phyloP scores from a whole-genome alignment of 92 coral and sea anemone genomes.

The Epizoanthus stellaris region DNA sequence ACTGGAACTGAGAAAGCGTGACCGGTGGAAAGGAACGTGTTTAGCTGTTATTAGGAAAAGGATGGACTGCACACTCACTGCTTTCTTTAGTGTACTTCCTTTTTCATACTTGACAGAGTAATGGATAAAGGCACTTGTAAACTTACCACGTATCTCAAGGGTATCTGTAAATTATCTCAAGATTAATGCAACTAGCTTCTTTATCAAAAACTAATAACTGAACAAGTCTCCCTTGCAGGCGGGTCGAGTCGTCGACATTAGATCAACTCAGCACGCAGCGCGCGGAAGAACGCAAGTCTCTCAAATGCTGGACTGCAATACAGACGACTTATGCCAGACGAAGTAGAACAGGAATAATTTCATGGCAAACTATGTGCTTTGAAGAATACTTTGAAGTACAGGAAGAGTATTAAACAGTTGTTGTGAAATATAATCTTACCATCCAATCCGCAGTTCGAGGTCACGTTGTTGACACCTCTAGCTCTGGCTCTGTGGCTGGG shows the following conservation, averaged over 20 bases:
- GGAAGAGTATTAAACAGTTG: conserved; percentile 12
- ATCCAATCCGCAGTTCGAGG: conserved; percentile 68
- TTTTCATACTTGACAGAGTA: not conserved
- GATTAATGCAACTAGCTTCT: not conserved
- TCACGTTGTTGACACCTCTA: conserved; percentile 49
- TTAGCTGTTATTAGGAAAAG: conserved; percentile 4
- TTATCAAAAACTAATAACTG: not conserved
- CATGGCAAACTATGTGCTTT: not conserved
- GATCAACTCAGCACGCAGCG: not conserved
- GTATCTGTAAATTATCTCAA: too few relatives aligned
- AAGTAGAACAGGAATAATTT: not conserved
- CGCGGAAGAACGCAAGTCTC: not conserved
- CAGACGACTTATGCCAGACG: not conserved
- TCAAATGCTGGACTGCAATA: conserved; percentile 7
- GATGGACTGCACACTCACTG: not conserved
- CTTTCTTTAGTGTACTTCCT: not conserved
- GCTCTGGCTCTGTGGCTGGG: conserved; percentile 20
- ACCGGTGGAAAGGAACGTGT: conserved; percentile 23
- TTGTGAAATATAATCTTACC: conserved; percentile 71
- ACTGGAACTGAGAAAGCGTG: conserved; percentile 16
- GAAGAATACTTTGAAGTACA: not conserved
- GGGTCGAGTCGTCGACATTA: conserved; percentile 2
- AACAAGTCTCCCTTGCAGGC: not conserved
- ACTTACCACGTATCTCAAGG: too few relatives aligned
- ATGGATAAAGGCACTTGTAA: too few relatives aligned